Base-by-base conservation (phyloP, 1,140 invertebrate genomes). In the Pectinophora gossypiella region DNA sequence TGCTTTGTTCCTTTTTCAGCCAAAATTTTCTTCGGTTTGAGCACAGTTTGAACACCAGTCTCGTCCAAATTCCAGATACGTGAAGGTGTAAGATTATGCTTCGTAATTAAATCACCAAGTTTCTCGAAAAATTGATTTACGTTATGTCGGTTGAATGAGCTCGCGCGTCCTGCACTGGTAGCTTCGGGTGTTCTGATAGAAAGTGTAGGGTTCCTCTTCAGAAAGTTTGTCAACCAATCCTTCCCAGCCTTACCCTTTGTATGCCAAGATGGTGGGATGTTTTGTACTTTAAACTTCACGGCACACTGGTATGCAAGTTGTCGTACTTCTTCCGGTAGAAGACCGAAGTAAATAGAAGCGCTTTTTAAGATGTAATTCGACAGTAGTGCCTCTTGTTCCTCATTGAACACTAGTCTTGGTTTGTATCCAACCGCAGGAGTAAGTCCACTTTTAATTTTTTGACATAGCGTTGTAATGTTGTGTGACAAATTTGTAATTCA, bases 1-100 rank as follows among this genome's bases (percentile, higher is more conserved):
- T 72, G 62, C 27, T 71, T 74, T 32, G 32, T 45, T 2, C 72
- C 76, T n/a, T n/a, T n/a, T n/a, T n/a, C n/a, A n/a, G n/a, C n/a
- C n/a, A n/a, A n/a, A n/a, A n/a, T n/a, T n/a, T n/a, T n/a, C n/a
- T n/a, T n/a, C 47, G 57, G 51, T 58, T 69, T 74, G 36, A 66
- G 55, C 0, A 84, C 74, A 19, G 76, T 77, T 1, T 55, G 60
- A 5, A 77, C 58, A 16, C 54, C 56, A 16, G 58, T 68, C 13
- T 61, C 61, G 15, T 64, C 61, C 22, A 61, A 19, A 47, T 86
- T 87, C 54, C 61, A 84, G 32, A 84, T 75, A 42, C 61, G 35
- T 0, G 56, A 60, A 13, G 55, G 54, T 7, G 43, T 1, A 10
- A 68, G 48, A 0, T 54, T 58, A 56, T 59, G 36, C 20, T 50